These are phyloP conservation scores for Colossoma macropomum DNA, from an alignment of 2,113 vertebrate species.

Conservation along the genomic window DNA sequence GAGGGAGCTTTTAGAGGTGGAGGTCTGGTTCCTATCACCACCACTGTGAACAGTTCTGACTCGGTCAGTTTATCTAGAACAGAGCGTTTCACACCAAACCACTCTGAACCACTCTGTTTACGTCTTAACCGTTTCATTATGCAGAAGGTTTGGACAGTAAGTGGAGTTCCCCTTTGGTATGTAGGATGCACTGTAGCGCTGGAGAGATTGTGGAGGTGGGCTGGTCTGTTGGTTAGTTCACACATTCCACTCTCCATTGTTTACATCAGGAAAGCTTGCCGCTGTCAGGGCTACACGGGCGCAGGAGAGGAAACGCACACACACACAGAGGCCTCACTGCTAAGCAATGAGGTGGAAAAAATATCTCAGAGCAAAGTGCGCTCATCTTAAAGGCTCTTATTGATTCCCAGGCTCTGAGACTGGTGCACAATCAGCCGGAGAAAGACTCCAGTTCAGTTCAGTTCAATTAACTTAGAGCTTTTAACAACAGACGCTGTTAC, in stretches of 20 bases:
- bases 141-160: no score
- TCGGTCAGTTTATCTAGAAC: no score
- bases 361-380: conserved; percentile 7
- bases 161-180: neutral
- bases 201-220: conserved; percentile 14
- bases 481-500: neutral
- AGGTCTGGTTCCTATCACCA: no score
- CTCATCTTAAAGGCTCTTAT: neutral
- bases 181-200: conserved; percentile 6
- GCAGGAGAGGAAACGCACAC: conserved; percentile 38
- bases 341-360: conserved; percentile 18
- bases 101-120: no score
- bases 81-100: no score
- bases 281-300: conserved; percentile 47
- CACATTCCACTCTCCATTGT: conserved; percentile 65
- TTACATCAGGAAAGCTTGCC: conserved; percentile 59
- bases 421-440: neutral
- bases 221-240: conserved; percentile 50
- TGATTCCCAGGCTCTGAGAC: neutral
- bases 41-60: no score
- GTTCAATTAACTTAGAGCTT: neutral
- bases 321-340: conserved; percentile 28
- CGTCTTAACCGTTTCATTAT: no score
- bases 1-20: no score
- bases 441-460: neutral